These are phyloP conservation scores for Tethea ocularis DNA, from an alignment of 2,888 invertebrate genomes.

Conservation along the genomic window DNA sequence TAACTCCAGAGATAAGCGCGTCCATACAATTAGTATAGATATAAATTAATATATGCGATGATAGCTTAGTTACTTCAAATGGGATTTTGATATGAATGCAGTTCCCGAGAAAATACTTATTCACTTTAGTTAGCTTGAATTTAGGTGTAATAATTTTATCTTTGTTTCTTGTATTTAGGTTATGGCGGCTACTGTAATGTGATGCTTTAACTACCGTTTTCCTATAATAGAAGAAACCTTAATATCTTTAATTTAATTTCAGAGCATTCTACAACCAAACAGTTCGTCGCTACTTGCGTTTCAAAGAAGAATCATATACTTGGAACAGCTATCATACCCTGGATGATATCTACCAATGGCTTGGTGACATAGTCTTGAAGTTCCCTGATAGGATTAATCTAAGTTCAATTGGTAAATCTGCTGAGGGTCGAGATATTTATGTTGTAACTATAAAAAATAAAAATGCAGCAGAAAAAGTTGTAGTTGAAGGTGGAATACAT, in stretches of 20 bases:
- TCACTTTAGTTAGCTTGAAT: too few relatives aligned
- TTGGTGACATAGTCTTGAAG: slow-evolving; percentile 69
- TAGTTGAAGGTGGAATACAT: slow-evolving; percentile 86
- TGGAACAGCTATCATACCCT: slow-evolving; percentile 85
- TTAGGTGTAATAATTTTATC: too few relatives aligned
- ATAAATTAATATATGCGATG: too few relatives aligned
- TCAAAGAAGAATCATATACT: slow-evolving; percentile 38
- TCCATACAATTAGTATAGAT: too few relatives aligned
- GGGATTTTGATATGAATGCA: too few relatives aligned
- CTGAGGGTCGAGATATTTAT: slow-evolving; percentile 69
- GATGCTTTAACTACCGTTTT: too few relatives aligned
- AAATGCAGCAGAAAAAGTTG: slow-evolving; percentile 64
- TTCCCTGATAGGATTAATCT: slow-evolving; percentile 66
- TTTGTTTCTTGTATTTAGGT: too few relatives aligned
- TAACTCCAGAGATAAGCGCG: too few relatives aligned
- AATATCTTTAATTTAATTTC: slow-evolving; percentile 21
- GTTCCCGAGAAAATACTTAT: too few relatives aligned
- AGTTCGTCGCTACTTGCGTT: slow-evolving; percentile 36
- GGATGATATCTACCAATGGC: slow-evolving; percentile 84
- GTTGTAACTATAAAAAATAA: slow-evolving; percentile 42
- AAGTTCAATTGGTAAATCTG: slow-evolving; percentile 65
- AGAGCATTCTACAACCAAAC: slow-evolving; percentile 60
- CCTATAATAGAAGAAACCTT: too few relatives aligned
- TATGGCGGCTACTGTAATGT: too few relatives aligned
- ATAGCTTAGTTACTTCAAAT: too few relatives aligned